These are phyloP conservation scores for Eriocheir sinensis DNA, from an alignment of 1,140 invertebrate species.

Conservation along the genomic window DNA sequence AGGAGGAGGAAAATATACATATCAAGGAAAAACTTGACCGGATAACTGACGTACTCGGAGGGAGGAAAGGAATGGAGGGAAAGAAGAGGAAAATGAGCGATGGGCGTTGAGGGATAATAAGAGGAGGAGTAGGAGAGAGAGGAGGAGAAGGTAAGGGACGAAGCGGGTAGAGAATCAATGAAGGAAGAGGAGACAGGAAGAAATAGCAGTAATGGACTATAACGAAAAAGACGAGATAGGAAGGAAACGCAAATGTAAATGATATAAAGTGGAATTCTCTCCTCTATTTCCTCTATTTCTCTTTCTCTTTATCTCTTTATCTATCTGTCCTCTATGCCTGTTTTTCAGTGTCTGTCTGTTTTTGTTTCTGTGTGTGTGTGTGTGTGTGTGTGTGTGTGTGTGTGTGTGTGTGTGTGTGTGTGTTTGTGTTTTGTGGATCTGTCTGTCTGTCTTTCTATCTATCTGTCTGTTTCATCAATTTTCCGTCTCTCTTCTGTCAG, in stretches of 20 bases:
- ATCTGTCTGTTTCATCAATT: too few relatives aligned
- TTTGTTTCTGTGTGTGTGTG: slow-evolving; percentile 52
- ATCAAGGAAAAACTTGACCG: background rate
- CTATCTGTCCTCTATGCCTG: background rate
- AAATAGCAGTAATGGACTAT: background rate
- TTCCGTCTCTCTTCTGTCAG: too few relatives aligned
- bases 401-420: background rate
- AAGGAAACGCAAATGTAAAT: background rate
- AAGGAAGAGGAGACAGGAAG: background rate
- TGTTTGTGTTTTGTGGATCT: background rate
- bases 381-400: slow-evolving; percentile 44
- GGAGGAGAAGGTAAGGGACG: background rate
- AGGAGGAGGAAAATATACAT: too few relatives aligned
- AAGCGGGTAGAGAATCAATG: too few relatives aligned
- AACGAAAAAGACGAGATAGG: too few relatives aligned
- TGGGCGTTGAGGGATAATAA: background rate
- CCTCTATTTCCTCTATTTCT: too few relatives aligned
- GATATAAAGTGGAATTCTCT: background rate
- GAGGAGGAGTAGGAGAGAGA: background rate
- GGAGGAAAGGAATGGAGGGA: background rate
- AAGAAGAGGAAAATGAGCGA: background rate
- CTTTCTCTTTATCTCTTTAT: background rate
- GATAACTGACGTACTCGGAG: background rate
- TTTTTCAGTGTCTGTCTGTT: slow-evolving; percentile 27
- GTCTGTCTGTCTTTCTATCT: background rate